A percentile compares a stretch with the other conserved stretches of the same genome.
These are phyloP conservation scores for Phaedon cochleariae DNA, from an alignment of 2,888 invertebrate species.

Conservation along the genomic window DNA sequence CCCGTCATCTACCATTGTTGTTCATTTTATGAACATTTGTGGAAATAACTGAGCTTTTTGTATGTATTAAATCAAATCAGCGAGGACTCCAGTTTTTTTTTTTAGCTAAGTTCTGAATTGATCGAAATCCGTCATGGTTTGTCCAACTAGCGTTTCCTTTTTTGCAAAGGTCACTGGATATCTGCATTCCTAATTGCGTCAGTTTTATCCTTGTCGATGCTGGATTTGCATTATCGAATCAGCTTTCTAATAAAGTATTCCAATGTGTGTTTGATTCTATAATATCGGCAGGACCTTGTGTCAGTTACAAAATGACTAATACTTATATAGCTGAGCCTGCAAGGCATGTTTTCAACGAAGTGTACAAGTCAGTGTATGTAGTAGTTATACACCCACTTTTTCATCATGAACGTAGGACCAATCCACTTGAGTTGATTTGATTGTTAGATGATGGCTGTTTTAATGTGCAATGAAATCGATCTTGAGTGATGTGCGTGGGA, in stretches of 20 bases:
- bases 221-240: slow-evolving; percentile 15
- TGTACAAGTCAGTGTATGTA: not conserved
- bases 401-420: not conserved
- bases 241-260: slow-evolving; percentile 15
- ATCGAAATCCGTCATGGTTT: not conserved
- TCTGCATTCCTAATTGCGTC: slow-evolving; percentile 4
- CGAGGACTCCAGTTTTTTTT: not conserved
- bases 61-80: too few relatives aligned
- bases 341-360: slow-evolving; percentile 13
- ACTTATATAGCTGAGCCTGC: not conserved
- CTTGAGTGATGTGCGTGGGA: too few relatives aligned
- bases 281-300: slow-evolving; percentile 21
- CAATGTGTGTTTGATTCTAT: slow-evolving; percentile 3
- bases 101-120: not conserved
- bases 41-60: too few relatives aligned
- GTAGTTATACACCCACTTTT: slow-evolving; percentile 5
- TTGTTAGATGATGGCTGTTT: not conserved
- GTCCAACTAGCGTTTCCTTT: not conserved
- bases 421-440: not conserved
- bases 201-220: slow-evolving; percentile 11
- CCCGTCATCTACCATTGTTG: too few relatives aligned
- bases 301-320: slow-evolving; percentile 23
- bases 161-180: not conserved
- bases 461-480: not conserved
- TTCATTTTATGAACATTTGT: too few relatives aligned